These are phyloP conservation scores for Callorhinus ursinus DNA, from an alignment of 2,113 vertebrate species.

Conservation along the genomic window DNA sequence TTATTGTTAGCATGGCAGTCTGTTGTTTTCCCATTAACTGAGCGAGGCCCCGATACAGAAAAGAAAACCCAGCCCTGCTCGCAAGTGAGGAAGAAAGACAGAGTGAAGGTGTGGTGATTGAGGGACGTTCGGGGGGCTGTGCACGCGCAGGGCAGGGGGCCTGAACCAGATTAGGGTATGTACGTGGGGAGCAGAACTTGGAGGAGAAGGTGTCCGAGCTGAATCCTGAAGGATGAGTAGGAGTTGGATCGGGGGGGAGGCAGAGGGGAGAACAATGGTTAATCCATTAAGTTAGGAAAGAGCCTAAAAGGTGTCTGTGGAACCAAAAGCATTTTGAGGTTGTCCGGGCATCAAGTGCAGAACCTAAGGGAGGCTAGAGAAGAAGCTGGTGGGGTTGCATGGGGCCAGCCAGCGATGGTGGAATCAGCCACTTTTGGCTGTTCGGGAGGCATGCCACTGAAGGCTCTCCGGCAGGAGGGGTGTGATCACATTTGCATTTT, in stretches of 20 bases:
- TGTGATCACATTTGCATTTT: neutral
- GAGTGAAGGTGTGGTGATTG: neutral
- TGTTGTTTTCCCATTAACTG: neutral
- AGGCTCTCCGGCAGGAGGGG: neutral
- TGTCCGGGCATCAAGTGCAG: neutral
- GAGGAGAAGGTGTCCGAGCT: neutral
- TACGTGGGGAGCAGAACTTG: neutral
- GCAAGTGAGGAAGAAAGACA: too few relatives aligned
- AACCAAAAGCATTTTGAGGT: neutral
- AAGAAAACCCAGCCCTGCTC: neutral
- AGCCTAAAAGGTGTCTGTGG: neutral
- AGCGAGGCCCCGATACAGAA: neutral
- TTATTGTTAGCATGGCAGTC: neutral
- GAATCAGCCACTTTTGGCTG: too few relatives aligned
- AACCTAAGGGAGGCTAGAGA: neutral
- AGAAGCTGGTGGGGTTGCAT: neutral
- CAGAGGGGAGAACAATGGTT: neutral
- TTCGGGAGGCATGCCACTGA: accelerated
- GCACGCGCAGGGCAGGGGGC: neutral
- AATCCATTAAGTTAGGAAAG: neutral
- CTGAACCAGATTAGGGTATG: neutral
- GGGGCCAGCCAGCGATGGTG: neutral
- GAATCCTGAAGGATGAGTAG: neutral
- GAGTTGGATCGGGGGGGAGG: neutral
- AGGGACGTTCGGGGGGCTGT: neutral